Base-by-base conservation (phyloP, 2,113 vertebrate species). In the Mixornis gularis region DNA sequence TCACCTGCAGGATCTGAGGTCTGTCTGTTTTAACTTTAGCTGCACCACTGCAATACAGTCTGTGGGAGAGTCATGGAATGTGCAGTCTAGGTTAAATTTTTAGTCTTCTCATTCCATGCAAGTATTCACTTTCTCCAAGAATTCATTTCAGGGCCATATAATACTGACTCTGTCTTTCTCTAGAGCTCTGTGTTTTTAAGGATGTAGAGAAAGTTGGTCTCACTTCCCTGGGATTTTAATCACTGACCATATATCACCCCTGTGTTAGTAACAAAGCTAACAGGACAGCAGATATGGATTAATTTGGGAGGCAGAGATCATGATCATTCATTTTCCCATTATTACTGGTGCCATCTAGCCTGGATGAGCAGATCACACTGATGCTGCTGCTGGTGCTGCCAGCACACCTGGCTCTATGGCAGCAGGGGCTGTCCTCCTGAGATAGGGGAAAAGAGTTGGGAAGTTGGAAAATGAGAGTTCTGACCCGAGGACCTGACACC, bases 381-480 rank as follows among this genome's bases (percentile, higher is more conserved):
- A 32, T 56, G 58, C 7, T 65, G 26, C 60, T 66, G 69, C 69
- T 38, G 17, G 52, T 16, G 20, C 60, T 70, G 60, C 65, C 51
- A 29, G 53, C 27, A 71, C 5, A 60, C 52, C 10, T 60, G 38
- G 73, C 44, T 15, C 0, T 22, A 0, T 17, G 58, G 27, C 20
- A 10, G 8, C 7, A 43, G 21, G 38, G 32, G 7, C 30, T 22
- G 7, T 30, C 29, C 72, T 72, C 66, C 41, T 65, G 65, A 82
- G 29, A 32, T 4, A 5, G 8, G 20, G 25, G 8, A 63, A 65
- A 79, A 59, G 60, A 77, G 22, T 55, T 1, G 3, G 60, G 82
- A 88, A 94, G 46, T 36, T 59, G 71, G 74, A 82, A 94, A 94
- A 86, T 59, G 43, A 48, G 81, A 79, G 43, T 79, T 90, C n/a